A percentile compares a stretch with the other conserved stretches of the same genome.
Evolutionary conservation across 2,888 invertebrate genomes (phyloP).

Genomic region (Philopedon plagiatum): DNA sequence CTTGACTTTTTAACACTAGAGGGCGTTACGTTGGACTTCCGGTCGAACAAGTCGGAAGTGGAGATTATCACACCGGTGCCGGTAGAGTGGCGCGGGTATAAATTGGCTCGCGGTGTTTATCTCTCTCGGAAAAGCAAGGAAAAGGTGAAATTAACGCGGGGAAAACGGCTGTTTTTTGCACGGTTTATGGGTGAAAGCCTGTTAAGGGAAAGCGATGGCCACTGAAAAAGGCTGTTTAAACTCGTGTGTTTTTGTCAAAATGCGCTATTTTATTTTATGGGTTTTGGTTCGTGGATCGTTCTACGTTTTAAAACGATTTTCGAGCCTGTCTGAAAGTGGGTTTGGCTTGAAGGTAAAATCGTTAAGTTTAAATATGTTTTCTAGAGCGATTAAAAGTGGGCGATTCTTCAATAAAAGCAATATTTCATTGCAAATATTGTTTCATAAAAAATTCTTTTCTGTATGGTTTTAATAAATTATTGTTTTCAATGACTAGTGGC

Average conservation of each 20-base stretch:
- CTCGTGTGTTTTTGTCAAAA: background rate
- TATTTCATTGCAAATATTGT: too few relatives aligned
- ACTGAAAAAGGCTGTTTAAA: background rate
- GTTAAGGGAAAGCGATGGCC: background rate
- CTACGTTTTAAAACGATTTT: background rate
- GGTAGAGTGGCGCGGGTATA: constrained; percentile 28
- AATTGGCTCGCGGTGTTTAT: constrained; percentile 11
- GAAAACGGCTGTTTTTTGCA: constrained; percentile 12
- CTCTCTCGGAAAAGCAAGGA: constrained; percentile 16
- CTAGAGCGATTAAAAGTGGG: too few relatives aligned
- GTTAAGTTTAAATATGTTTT: too few relatives aligned
- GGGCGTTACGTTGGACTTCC: constrained; percentile 21
- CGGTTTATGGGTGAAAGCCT: constrained; percentile 11
- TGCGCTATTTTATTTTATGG: constrained; percentile 4
- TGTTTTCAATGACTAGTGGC: too few relatives aligned
- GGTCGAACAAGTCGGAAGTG: constrained; percentile 18
- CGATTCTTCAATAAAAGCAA: too few relatives aligned
- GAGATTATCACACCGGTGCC: constrained; percentile 16
- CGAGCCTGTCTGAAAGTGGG: background rate
- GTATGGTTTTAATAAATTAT: too few relatives aligned
- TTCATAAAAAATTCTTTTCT: too few relatives aligned
- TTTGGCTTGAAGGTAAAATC: background rate
- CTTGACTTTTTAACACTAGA: background rate
- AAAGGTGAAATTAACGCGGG: constrained; percentile 10
- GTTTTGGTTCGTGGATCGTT: background rate